Evolutionary conservation across 2,113 vertebrate genomes (phyloP), one percentile per base, ranked within the genome.

Genomic region (Platichthys flesus): DNA sequence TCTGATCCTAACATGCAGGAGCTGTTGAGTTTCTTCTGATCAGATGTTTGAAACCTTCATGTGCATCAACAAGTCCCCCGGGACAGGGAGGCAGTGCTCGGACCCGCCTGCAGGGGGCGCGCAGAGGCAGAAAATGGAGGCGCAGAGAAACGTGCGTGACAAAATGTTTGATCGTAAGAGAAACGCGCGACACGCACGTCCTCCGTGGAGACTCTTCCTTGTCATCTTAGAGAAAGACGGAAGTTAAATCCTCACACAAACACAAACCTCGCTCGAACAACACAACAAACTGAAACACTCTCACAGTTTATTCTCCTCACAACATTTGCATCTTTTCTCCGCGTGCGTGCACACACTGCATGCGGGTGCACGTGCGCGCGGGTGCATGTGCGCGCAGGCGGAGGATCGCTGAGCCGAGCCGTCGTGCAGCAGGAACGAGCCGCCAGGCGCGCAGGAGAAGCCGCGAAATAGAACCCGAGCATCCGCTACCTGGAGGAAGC

Each of bases 371-470:
- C 10, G 66, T 66, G 76, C 79, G 84, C 62, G 72, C 76, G 54
- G 49, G 47, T 71, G 85, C 81, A 77, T 76, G 90, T 76, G 76
- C 82, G 85, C 85, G 89, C 85, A 82, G 75, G 51, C 83, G 79
- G 93, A 92, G 94, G 94, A 93, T 92, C 91, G 90, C 90, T 9
- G 51, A 89, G 89, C 91, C 47, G 78, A 85, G 52, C 74, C 90
- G 91, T 86, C 90, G 92, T 91, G 82, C 71, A 93, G 90, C 91
- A 92, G 89, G 92, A 95, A 94, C 90, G 82, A 87, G 92, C 93
- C 91, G 90, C 90, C 61, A 71, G 87, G 92, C 90, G 90, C 92
- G 91, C 90, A 82, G 87, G 82, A 86, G 84, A 79, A 86, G 89
- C 86, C 80, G 86, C 87, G 85, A 88, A 91, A 49, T 57, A 81